phyloP scores from a whole-genome alignment of 2,113 vertebrate genomes.

The Opisthocomus hoazin region DNA sequence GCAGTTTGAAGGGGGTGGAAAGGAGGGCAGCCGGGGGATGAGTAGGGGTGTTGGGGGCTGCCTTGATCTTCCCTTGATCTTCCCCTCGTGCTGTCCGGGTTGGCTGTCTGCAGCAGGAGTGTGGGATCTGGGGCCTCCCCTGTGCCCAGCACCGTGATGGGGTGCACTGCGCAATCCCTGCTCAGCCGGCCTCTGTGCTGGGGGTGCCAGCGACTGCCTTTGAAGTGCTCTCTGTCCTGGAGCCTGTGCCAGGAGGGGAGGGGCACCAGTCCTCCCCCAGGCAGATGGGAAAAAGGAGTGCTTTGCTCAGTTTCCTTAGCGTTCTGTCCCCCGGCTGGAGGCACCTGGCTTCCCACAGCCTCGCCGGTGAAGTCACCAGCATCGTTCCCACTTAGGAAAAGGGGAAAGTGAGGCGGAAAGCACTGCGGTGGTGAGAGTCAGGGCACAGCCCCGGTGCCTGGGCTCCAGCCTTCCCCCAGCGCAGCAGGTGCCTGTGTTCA shows the following conservation, averaged over 20 bases:
- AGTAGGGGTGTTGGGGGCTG: too few relatives aligned
- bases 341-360: neutral
- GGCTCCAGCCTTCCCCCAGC: neutral
- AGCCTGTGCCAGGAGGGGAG: neutral
- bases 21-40: too few relatives aligned
- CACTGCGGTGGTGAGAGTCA: neutral
- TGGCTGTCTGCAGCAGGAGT: neutral
- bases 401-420: neutral
- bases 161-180: neutral
- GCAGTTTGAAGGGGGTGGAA: too few relatives aligned
- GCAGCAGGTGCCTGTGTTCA: neutral
- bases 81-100: neutral
- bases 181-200: neutral
- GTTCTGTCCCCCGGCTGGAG: neutral
- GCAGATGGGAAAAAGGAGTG: neutral
- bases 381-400: neutral
- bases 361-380: neutral
- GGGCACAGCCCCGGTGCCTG: neutral
- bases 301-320: neutral
- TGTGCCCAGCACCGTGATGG: accelerated
- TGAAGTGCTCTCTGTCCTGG: neutral
- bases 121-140: neutral
- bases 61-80: too few relatives aligned
- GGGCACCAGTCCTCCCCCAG: neutral
- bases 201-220: neutral